Percentiles rank a stretch among this genome's conserved stretches.
Evolutionary conservation across 2,113 vertebrate genomes (phyloP).

Genomic region (Sphyrna mokarran): DNA sequence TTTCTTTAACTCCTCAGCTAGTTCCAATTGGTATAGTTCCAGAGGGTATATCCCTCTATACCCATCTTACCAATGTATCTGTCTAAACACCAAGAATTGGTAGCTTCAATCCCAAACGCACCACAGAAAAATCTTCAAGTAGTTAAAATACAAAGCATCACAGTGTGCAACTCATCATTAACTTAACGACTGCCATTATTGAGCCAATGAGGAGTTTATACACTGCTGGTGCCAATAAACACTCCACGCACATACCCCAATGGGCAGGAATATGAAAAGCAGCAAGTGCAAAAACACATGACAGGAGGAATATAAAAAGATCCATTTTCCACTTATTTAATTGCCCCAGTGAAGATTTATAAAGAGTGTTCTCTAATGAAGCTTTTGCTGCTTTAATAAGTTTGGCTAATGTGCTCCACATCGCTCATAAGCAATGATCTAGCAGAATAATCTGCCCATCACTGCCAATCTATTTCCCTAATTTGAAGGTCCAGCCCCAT

Average conservation of each 20-base stretch:
- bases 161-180: background rate
- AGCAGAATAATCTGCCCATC: background rate
- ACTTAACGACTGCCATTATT: background rate
- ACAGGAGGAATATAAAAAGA: background rate
- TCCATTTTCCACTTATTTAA: background rate
- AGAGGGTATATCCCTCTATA: no score
- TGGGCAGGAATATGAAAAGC: background rate
- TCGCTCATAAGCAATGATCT: background rate
- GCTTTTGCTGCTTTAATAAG: background rate
- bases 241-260: background rate
- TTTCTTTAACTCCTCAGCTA: no score
- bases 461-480: background rate
- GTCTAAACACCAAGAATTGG: background rate
- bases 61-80: no score
- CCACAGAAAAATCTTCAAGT: background rate
- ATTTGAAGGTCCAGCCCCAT: background rate
- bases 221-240: background rate
- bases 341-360: background rate
- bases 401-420: background rate
- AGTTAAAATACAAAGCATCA: background rate
- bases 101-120: background rate
- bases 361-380: background rate
- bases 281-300: background rate
- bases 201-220: background rate
- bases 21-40: no score